Base-by-base conservation (phyloP, 2,888 invertebrate species). In the Eurois occulta region DNA sequence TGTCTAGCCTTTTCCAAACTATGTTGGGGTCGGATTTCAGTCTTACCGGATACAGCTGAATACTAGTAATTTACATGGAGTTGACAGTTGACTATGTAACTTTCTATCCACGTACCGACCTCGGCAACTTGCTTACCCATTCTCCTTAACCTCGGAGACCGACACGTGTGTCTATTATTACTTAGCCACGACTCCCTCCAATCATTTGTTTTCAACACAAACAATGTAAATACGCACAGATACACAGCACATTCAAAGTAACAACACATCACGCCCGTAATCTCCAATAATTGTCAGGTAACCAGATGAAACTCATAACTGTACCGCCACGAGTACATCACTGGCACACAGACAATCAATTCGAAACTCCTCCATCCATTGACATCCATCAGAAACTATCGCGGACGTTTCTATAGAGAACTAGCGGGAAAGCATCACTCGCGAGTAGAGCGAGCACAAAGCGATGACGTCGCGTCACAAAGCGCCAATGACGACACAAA, bases 401-500 rank as follows among this genome's bases (percentile, higher is more conserved):
- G 75, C 77, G 76, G 75, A 85, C 87, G 77, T 78, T 85, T 88
- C 80, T 79, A 87, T 78, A 83, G 85, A 69, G 74, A 80, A 86
- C 85, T 83, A 71, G 78, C 80, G 72, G 83, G 78, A 87, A 87
- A 82, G 86, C 82, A 80, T 35, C 60, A 72, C 76, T 83, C 75
- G 70, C 84, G 80, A 85, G 85, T 85, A 80, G 85, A 71, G 65
- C 85, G 77, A 69, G 68, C 78, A 88, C 89, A 88, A 88, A 88
- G 88, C 84, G 70, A 80, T 87, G 89, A 82, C 87, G 88, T 82
- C 87, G 86, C 80, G 70, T 46, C 75, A 84, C 86, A 84, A 86
- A 86, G 83, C 84, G 55, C 84, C 86, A 84, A 86, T 84, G 84
- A 84, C 87, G 84, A 75, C 86, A 88, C 87, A 88, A 88, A 88